Percentiles rank a stretch among this genome's conserved stretches.
Conservation (phyloP, 2,797 vertebrate genomes). For the Muraenolepis orangiensis region DNA sequence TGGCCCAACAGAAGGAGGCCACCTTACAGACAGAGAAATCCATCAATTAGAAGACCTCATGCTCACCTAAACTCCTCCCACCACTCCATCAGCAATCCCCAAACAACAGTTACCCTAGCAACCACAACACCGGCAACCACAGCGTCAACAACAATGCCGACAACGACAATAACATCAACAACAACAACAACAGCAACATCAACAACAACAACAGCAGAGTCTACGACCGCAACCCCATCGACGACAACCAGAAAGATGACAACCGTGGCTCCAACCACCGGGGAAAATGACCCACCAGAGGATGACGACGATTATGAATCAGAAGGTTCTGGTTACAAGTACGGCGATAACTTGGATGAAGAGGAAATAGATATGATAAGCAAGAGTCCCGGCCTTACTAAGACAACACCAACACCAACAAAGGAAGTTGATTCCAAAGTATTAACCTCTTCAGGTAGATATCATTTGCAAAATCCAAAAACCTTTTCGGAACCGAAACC, state of each 20-base stretch:
- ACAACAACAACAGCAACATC: conserved; percentile 17
- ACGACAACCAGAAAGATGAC: conserved; percentile 29
- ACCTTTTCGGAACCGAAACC: conserved; percentile 19
- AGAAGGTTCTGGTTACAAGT: conserved; percentile 45
- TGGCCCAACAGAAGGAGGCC: conserved; percentile 60
- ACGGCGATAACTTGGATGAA: conserved; percentile 29
- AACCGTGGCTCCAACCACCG: conserved; percentile 34
- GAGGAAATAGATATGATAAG: conserved; percentile 26
- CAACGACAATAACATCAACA: background rate
- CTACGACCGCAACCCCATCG: background rate
- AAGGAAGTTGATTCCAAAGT: conserved; percentile 9
- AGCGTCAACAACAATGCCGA: conserved; percentile 27
- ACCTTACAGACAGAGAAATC: conserved; percentile 65
- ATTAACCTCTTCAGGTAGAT: background rate
- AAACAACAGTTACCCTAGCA: conserved; percentile 33
- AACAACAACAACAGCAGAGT: conserved; percentile 15
- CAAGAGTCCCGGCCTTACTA: conserved; percentile 15
- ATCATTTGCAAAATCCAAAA: conserved; percentile 23
- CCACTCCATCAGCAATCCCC: conserved; percentile 43
- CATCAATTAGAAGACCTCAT: conserved; percentile 51
- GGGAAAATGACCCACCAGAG: conserved; percentile 31
- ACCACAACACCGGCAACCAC: conserved; percentile 34
- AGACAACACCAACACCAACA: conserved; percentile 11
- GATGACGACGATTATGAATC: conserved; percentile 25
- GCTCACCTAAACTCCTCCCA: conserved; percentile 31